A percentile compares a stretch with the other conserved stretches of the same genome.
phyloP scores from a whole-genome alignment of 2,797 vertebrate species.

The Mormyrus hasselquistii region DNA sequence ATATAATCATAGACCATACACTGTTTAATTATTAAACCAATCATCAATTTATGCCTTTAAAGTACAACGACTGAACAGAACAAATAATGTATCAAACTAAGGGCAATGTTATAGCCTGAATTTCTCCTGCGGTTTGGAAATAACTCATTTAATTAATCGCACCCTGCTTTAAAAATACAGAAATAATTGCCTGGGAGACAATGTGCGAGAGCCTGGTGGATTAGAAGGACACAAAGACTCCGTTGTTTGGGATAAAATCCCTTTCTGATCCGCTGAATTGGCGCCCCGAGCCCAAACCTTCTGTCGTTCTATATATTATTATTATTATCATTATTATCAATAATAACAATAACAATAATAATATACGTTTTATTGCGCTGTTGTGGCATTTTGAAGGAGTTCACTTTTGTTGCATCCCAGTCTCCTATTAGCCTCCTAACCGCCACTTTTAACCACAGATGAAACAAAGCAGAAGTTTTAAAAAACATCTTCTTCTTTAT shows the following conservation, averaged over 20 bases:
- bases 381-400: background rate
- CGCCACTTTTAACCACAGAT: background rate
- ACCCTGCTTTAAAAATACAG: conserved; percentile 35
- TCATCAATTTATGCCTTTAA: background rate
- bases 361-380: background rate
- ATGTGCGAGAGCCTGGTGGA: conserved; percentile 47
- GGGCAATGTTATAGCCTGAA: background rate
- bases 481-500: background rate
- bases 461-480: background rate
- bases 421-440: background rate
- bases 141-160: conserved; percentile 31
- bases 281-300: conserved; percentile 30
- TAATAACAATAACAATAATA: conserved; percentile 12
- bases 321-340: conserved; percentile 21
- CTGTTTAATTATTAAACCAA: background rate
- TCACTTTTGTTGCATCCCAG: background rate
- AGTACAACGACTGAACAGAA: background rate
- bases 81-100: background rate
- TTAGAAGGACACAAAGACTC: conserved; percentile 60
- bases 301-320: conserved; percentile 34
- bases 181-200: conserved; percentile 44
- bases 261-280: conserved; percentile 56
- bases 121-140: conserved; percentile 17
- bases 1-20: background rate
- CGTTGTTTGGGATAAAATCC: conserved; percentile 65